phyloP scores from a whole-genome alignment of 2,113 vertebrate genomes.

The Anolis sagrei region DNA sequence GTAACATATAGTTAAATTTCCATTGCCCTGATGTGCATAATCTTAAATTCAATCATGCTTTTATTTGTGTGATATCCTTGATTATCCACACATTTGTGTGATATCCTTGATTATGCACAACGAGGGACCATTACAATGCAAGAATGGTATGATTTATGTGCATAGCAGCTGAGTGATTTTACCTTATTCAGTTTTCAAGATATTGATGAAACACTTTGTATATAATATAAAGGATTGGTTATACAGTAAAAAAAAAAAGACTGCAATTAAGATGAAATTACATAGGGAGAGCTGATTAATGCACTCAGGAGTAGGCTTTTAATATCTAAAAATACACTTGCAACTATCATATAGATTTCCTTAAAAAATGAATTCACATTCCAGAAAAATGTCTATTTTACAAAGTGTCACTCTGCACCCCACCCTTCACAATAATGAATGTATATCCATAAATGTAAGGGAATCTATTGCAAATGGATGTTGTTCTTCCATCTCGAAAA shows the following conservation, averaged over 20 bases:
- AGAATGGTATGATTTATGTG: constrained; percentile 13
- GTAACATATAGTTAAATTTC: background rate
- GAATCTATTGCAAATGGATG: too few species aligned
- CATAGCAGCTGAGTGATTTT: constrained; percentile 28
- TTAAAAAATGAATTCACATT: constrained; percentile 7
- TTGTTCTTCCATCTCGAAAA: too few species aligned
- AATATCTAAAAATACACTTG: constrained; percentile 12
- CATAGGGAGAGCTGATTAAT: constrained; percentile 19
- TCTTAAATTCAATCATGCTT: constrained; percentile 14
- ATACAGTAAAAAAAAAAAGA: constrained; percentile 30
- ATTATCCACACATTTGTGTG: constrained; percentile 30
- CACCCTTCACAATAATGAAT: background rate
- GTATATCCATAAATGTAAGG: background rate
- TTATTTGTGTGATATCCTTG: constrained; percentile 15
- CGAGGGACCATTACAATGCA: constrained; percentile 37
- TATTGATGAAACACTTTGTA: constrained; percentile 39
- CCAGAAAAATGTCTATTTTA: background rate
- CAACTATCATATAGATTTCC: background rate
- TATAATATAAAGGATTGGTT: constrained; percentile 15
- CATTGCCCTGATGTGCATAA: constrained; percentile 2
- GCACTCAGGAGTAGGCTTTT: constrained; percentile 11
- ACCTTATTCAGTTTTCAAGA: constrained; percentile 33
- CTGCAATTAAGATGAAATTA: constrained; percentile 44
- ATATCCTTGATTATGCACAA: constrained; percentile 18
- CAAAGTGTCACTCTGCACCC: background rate